Evolutionary conservation across 2,113 vertebrate genomes (phyloP).

Genomic region (Daboia siamensis): DNA sequence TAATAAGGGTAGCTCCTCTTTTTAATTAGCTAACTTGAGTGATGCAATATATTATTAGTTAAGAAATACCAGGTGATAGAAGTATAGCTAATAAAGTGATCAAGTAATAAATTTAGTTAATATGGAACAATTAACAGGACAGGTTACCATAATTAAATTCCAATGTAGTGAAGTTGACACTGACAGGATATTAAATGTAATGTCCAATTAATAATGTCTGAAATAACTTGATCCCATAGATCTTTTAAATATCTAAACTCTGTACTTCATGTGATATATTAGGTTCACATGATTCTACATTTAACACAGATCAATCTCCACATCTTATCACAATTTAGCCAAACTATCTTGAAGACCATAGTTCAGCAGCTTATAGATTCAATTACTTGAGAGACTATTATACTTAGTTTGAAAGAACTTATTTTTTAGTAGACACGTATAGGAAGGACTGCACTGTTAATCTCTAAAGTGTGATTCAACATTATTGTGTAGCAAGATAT

Average conservation of each 20-base stretch:
- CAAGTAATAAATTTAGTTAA: neutral
- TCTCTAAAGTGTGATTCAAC: neutral
- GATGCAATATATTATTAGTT: neutral
- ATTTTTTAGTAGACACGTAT: neutral
- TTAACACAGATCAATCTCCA: neutral
- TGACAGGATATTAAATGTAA: neutral
- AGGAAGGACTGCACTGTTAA: neutral
- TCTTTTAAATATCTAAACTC: neutral
- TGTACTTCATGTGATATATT: neutral
- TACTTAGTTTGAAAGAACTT: neutral
- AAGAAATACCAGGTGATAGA: neutral
- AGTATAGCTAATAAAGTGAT: neutral
- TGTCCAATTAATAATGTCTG: neutral
- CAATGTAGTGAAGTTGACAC: constrained; percentile 8
- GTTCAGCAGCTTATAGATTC: neutral
- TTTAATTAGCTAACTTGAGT: neutral
- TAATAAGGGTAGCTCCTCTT: neutral
- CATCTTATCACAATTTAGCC: too few relatives aligned
- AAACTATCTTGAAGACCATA: neutral
- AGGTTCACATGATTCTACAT: neutral
- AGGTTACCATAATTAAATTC: neutral
- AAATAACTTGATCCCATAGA: neutral
- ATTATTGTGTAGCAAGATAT: neutral
- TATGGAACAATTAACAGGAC: neutral
- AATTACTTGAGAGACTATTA: neutral